These are phyloP conservation scores for Coracias cyanogaster DNA, from an alignment of 2,797 vertebrate genomes.

Conservation along the genomic window DNA sequence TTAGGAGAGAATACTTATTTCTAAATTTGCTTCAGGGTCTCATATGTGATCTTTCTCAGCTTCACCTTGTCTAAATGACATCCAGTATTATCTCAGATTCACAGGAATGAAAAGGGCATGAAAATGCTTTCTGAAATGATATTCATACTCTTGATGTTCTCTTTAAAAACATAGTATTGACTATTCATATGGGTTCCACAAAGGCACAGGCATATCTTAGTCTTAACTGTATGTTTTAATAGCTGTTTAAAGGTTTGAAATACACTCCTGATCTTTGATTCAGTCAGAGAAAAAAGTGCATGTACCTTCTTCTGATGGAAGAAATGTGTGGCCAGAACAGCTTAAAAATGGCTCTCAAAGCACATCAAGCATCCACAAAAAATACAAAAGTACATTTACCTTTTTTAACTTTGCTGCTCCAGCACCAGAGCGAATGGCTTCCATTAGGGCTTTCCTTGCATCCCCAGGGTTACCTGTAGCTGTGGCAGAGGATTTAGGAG, in stretches of 20 bases:
- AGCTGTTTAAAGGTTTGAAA: neutral
- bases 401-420: slow-evolving; percentile 90
- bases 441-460: slow-evolving; percentile 88
- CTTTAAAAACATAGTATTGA: neutral
- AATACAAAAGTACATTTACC: slow-evolving; percentile 75
- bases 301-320: neutral
- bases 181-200: neutral
- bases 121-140: neutral
- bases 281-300: neutral
- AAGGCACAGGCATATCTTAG: neutral
- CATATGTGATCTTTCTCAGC: neutral
- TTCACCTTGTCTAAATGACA: neutral
- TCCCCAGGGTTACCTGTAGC: slow-evolving; percentile 62
- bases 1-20: neutral
- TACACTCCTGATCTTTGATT: neutral
- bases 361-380: neutral
- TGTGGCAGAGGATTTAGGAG: slow-evolving; percentile 10
- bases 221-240: neutral
- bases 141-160: neutral
- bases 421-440: slow-evolving; percentile 92
- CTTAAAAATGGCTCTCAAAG: neutral
- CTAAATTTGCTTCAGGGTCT: neutral
- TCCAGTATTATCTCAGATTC: neutral
- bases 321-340: neutral
- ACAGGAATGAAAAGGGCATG: neutral